Evolutionary conservation across 2,888 invertebrate genomes (phyloP).

Genomic region (Drosophila acutilabella): DNA sequence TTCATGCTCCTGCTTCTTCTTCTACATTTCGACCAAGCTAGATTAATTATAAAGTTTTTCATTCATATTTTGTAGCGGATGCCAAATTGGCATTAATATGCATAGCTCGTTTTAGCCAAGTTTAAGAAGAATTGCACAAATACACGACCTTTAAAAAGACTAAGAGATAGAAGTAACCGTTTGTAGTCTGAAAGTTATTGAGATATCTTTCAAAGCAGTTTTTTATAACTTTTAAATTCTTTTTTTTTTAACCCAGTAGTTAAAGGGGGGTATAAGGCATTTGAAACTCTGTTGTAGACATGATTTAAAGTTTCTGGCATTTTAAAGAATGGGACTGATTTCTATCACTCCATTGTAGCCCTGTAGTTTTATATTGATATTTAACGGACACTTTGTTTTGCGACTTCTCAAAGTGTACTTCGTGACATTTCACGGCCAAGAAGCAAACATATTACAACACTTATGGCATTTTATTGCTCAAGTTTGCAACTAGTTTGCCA

Average conservation of each 20-base stretch:
- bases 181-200: too few species aligned
- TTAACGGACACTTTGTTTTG: constrained; percentile 28
- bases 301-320: too few species aligned
- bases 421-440: constrained; percentile 25
- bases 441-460: constrained; percentile 16
- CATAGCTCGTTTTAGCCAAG: constrained; percentile 60
- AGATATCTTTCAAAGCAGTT: too few species aligned
- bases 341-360: too few species aligned
- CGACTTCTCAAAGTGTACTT: constrained; percentile 28
- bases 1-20: background rate
- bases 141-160: background rate
- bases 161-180: too few species aligned
- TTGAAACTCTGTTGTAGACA: too few species aligned
- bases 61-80: constrained; percentile 50
- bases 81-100: constrained; percentile 69
- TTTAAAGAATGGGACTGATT: too few species aligned
- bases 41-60: constrained; percentile 73
- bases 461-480: constrained; percentile 40
- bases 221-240: too few species aligned
- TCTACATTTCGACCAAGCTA: constrained; percentile 23
- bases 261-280: too few species aligned
- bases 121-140: constrained; percentile 28
- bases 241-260: too few species aligned
- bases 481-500: constrained; percentile 40
- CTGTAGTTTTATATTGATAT: background rate